Conservation (phyloP, 2,888 invertebrate genomes). For the Erynnis tages region DNA sequence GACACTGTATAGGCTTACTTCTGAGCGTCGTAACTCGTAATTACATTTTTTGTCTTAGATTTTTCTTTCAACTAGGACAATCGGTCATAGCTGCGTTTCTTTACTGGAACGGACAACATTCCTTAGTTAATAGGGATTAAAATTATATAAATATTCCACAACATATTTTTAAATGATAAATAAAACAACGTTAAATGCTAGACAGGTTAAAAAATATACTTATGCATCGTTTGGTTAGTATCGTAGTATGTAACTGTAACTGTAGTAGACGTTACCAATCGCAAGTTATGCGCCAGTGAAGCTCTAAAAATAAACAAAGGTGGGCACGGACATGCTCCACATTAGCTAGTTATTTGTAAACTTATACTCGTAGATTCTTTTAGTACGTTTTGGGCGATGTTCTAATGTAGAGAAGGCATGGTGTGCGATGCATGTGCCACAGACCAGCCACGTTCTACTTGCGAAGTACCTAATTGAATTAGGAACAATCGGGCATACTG, state of each 20-base stretch:
- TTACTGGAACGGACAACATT: too few species aligned
- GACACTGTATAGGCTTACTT: neutral
- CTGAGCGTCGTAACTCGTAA: neutral
- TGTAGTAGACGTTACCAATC: slow-evolving; percentile 1
- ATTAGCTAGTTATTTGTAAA: slow-evolving; percentile 10
- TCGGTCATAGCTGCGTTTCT: neutral
- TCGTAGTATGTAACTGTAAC: neutral
- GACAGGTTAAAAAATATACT: too few species aligned
- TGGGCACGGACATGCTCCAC: neutral
- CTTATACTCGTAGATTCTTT: slow-evolving; percentile 4
- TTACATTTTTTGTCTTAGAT: slow-evolving; percentile 11
- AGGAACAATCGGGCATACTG: slow-evolving; percentile 65
- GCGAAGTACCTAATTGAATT: slow-evolving; percentile 69
- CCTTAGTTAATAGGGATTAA: too few species aligned
- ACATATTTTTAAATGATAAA: too few species aligned
- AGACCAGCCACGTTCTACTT: slow-evolving; percentile 65
- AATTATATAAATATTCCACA: too few species aligned
- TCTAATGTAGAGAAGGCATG: neutral
- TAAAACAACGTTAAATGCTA: too few species aligned
- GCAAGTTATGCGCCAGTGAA: neutral
- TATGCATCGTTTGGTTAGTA: too few species aligned
- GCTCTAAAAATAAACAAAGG: slow-evolving; percentile 14
- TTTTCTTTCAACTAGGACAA: slow-evolving; percentile 10
- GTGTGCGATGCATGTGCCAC: slow-evolving; percentile 39
- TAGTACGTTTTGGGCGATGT: slow-evolving; percentile 14